Evolutionary conservation across 2,888 invertebrate species (phyloP).

Genomic region (Hypomecis atomaria): DNA sequence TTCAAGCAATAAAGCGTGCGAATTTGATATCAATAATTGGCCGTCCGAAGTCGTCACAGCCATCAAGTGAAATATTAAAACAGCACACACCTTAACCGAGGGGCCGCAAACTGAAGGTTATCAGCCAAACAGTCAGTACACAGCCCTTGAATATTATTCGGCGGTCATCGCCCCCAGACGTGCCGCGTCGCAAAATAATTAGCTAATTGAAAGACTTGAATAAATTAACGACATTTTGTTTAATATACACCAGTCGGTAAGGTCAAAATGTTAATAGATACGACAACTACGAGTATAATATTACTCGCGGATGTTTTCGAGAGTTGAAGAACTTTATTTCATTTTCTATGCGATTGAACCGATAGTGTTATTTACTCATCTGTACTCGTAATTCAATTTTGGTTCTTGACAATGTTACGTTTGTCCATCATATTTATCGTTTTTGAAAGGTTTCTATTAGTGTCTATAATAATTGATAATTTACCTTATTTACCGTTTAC

Average conservation of each 20-base stretch:
- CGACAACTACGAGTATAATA: background rate
- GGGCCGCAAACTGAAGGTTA: slow-evolving; percentile 60
- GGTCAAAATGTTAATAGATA: slow-evolving; percentile 20
- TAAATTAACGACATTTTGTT: slow-evolving; percentile 34
- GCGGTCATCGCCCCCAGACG: slow-evolving; percentile 60
- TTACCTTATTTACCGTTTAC: too few species aligned
- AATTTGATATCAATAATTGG: slow-evolving; percentile 23
- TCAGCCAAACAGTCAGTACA: slow-evolving; percentile 54
- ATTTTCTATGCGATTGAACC: background rate
- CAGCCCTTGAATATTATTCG: slow-evolving; percentile 62
- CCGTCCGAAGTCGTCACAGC: slow-evolving; percentile 28
- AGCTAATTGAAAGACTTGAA: slow-evolving; percentile 46
- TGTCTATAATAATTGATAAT: too few species aligned
- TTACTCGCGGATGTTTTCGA: slow-evolving; percentile 7
- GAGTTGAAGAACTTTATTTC: background rate
- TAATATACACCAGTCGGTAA: slow-evolving; percentile 13
- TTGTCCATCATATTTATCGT: too few species aligned
- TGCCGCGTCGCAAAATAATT: slow-evolving; percentile 54
- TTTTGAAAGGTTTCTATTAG: too few species aligned
- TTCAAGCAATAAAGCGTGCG: background rate
- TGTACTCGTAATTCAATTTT: background rate
- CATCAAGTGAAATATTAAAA: slow-evolving; percentile 39
- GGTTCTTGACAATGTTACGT: too few species aligned
- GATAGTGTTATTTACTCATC: background rate
- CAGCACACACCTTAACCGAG: slow-evolving; percentile 47